Evolutionary conservation across 1,140 invertebrate genomes (phyloP).

Genomic region (Chlorops oryzae): DNA sequence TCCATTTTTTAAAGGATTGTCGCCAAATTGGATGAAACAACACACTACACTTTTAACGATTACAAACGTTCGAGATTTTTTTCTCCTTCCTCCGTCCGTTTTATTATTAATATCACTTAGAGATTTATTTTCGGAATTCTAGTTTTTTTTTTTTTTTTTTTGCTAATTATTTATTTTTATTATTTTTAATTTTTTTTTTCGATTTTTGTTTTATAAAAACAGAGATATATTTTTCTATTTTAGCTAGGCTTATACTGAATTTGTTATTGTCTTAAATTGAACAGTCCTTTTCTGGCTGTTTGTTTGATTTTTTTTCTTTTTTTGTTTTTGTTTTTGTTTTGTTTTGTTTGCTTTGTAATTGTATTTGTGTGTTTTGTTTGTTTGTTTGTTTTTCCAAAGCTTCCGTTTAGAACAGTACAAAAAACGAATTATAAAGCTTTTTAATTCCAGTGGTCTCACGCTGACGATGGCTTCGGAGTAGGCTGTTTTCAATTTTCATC

Average conservation of each 20-base stretch:
- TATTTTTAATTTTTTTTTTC: no score
- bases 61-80: no score
- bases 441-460: slow-evolving; percentile 74
- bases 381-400: slow-evolving; percentile 16
- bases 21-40: no score
- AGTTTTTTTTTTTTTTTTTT: no score
- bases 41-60: no score
- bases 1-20: no score
- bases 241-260: neutral
- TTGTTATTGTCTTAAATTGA: slow-evolving; percentile 3
- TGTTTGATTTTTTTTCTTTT: slow-evolving; percentile 15
- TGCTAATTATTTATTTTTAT: no score
- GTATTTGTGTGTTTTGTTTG: slow-evolving; percentile 30
- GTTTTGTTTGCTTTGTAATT: slow-evolving; percentile 19
- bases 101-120: no score
- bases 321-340: slow-evolving; percentile 13
- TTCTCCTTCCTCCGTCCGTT: no score
- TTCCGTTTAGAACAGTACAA: slow-evolving; percentile 68
- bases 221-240: neutral
- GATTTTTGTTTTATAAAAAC: no score
- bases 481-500: slow-evolving; percentile 61
- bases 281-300: neutral
- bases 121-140: no score
- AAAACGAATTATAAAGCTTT: slow-evolving; percentile 77
- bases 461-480: slow-evolving; percentile 71